These are phyloP conservation scores for Globodera rostochiensis DNA, from an alignment of 1,140 invertebrate genomes.

Conservation along the genomic window DNA sequence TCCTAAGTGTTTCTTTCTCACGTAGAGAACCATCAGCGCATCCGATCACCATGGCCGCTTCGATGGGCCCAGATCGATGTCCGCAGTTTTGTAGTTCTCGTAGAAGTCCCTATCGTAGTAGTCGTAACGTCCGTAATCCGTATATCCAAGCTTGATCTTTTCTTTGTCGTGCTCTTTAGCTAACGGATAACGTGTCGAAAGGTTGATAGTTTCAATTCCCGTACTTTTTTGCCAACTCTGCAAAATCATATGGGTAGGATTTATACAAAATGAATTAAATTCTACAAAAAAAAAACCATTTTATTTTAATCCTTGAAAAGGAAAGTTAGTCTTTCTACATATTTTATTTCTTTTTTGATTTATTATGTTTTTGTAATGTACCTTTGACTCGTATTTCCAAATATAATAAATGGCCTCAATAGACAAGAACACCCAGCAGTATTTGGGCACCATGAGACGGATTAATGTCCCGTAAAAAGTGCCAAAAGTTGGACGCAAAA, in stretches of 20 bases:
- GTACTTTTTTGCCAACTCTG: neutral
- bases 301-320: too few relatives aligned
- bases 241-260: neutral
- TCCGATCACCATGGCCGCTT: neutral
- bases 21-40: too few relatives aligned
- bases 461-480: conserved; percentile 54
- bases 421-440: conserved; percentile 43
- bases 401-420: conserved; percentile 55
- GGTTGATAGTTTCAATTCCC: neutral
- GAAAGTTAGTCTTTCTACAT: too few relatives aligned
- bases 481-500: conserved; percentile 59
- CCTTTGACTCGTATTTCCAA: conserved; percentile 60
- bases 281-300: too few relatives aligned
- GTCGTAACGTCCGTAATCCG: neutral
- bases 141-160: neutral
- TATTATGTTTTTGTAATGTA: conserved; percentile 28
- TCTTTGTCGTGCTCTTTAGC: neutral
- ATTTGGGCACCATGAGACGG: conserved; percentile 54
- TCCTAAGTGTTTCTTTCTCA: too few relatives aligned
- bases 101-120: neutral
- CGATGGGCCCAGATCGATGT: conserved; percentile 4
- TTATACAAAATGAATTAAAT: neutral
- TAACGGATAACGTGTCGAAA: neutral
- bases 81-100: neutral
- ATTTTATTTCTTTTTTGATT: neutral